phyloP scores from a whole-genome alignment of 2,888 invertebrate species.

The Phaonia tiefii region DNA sequence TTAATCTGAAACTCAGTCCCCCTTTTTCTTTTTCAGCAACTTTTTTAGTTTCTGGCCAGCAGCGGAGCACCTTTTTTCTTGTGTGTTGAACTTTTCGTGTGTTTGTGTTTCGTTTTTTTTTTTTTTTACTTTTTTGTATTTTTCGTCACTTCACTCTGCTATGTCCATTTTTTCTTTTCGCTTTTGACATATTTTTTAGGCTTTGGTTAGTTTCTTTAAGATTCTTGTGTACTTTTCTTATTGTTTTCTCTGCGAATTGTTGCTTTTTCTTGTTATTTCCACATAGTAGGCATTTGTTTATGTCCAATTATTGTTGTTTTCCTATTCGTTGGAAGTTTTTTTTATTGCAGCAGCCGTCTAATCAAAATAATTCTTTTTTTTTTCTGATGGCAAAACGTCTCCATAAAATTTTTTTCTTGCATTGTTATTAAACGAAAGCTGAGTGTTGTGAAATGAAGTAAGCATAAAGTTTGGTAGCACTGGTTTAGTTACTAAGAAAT shows the following conservation, averaged over 20 bases:
- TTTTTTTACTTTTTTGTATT: not conserved
- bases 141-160: not conserved
- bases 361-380: conserved; percentile 70
- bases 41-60: conserved; percentile 56
- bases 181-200: conserved; percentile 50
- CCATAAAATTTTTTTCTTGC: conserved; percentile 31
- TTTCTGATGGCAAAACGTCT: conserved; percentile 40
- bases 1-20: conserved; percentile 19
- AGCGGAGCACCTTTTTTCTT: conserved; percentile 67
- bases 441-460: conserved; percentile 34
- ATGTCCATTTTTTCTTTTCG: conserved; percentile 41
- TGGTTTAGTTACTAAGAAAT: too few species aligned
- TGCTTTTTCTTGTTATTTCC: conserved; percentile 41
- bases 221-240: conserved; percentile 52
- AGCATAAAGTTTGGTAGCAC: not conserved
- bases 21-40: conserved; percentile 21
- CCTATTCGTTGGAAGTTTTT: conserved; percentile 62
- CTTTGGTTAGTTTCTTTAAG: conserved; percentile 59
- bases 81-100: conserved; percentile 8
- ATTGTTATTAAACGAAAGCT: conserved; percentile 22
- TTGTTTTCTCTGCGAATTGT: conserved; percentile 40
- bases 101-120: conserved; percentile 26
- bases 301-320: conserved; percentile 60
- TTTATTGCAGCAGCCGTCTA: conserved; percentile 65
- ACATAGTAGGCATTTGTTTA: conserved; percentile 28